Evolutionary conservation across 2,797 vertebrate genomes (phyloP).

Genomic region (Melanotaenia parkinsoni): DNA sequence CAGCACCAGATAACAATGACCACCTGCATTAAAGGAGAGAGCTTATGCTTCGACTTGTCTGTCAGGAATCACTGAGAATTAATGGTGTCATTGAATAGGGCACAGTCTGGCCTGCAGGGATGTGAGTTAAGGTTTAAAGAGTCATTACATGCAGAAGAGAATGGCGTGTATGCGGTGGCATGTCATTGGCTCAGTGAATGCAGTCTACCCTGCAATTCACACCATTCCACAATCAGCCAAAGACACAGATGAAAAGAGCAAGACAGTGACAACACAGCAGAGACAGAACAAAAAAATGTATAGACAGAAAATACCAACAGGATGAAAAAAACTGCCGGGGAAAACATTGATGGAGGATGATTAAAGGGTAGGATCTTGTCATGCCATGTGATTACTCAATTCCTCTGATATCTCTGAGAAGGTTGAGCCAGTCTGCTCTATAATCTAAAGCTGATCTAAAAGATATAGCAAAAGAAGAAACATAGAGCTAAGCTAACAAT

Average conservation of each 20-base stretch:
- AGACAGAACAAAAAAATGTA: conserved; percentile 47
- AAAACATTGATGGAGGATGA: conserved; percentile 76
- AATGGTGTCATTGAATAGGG: conserved; percentile 25
- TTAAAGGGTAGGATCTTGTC: conserved; percentile 81
- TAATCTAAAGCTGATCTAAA: conserved; percentile 72
- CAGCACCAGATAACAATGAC: not conserved
- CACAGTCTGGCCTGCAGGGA: conserved; percentile 35
- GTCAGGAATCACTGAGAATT: conserved; percentile 65
- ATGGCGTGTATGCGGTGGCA: conserved; percentile 53
- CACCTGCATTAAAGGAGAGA: not conserved
- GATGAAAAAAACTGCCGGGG: conserved; percentile 28
- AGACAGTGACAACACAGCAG: conserved; percentile 49
- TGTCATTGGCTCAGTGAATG: conserved; percentile 52
- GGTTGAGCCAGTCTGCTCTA: conserved; percentile 65
- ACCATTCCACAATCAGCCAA: conserved; percentile 53
- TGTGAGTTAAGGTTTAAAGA: conserved; percentile 29
- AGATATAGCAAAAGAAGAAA: conserved; percentile 36
- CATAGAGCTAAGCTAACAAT: conserved; percentile 46
- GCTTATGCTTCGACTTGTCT: conserved; percentile 56
- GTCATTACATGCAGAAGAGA: conserved; percentile 56
- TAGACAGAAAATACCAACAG: conserved; percentile 44
- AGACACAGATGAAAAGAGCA: conserved; percentile 62
- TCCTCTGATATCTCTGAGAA: conserved; percentile 79
- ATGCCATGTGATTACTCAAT: conserved; percentile 78
- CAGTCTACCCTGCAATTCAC: conserved; percentile 68